Evolutionary conservation across 1,140 invertebrate species (phyloP), one percentile per base, ranked within the genome.

Genomic region (Helicoverpa zea): DNA sequence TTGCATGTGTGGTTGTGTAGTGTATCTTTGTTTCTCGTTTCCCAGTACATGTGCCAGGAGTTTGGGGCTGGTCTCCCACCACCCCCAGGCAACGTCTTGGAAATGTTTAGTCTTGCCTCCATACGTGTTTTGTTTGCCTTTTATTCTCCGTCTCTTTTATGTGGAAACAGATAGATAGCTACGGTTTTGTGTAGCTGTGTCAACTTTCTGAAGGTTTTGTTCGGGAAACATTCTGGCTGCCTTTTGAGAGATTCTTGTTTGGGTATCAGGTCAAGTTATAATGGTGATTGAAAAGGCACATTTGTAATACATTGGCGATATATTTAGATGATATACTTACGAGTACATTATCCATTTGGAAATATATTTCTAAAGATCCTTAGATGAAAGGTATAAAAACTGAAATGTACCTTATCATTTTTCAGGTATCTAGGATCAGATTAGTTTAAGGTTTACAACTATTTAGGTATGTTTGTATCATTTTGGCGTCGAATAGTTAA

Each of bases 71-170:
- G 63, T 30, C 78, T 76, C 51, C 83, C 84, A 68, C 70, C 82
- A 63, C 61, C 88, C 89, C 83, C 85, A 70, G 82, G 80, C 88
- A 83, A 70, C 88, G 91, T 94, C 92, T 93, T 94, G 91, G 90
- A 91, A 91, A 91, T 90, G 90, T 90, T 92, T 92, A 89, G 91
- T 90, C 87, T 87, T 87, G 88, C 88, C 83, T 89, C 87, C 90
- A 90, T 90, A 92, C 87, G 89, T 86, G 86, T 91, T 94, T 94
- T 94, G 90, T 94, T 92, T 94, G 89, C 88, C 88, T 88, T 87
- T 89, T 92, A 91, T 91, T 90, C 87, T 88, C 80, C 82, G 82
- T 88, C 59, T 85, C 89, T 90, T 90, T 89, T 87, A 88, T 89
- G 87, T 83, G 85, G 81, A 23, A 23, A 81, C 80, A 77, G 75